phyloP scores from a whole-genome alignment of 2,113 vertebrate genomes.

The Megaptera novaeangliae region DNA sequence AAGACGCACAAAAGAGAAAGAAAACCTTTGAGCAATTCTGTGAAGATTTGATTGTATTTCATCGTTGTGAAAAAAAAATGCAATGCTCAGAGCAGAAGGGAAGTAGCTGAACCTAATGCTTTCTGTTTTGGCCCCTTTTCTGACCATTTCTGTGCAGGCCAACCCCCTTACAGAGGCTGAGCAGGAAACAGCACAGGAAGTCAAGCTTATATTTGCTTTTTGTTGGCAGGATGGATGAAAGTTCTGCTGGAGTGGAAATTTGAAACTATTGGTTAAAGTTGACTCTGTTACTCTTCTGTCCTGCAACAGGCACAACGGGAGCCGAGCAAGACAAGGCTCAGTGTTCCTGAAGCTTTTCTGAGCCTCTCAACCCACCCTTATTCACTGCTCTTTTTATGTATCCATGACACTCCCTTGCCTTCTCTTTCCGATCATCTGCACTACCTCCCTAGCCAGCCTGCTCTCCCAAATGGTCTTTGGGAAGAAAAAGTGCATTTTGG shows the following conservation, averaged over 20 bases:
- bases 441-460: background rate
- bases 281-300: background rate
- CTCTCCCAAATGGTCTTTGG: background rate
- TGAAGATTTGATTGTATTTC: background rate
- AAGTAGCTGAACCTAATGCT: background rate
- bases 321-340: background rate
- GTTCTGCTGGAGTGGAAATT: background rate
- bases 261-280: background rate
- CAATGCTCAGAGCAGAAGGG: background rate
- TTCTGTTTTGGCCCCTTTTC: background rate
- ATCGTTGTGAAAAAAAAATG: rapidly evolving
- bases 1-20: background rate
- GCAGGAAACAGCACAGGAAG: conserved; percentile 33
- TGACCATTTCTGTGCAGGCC: background rate
- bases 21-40: background rate
- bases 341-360: background rate
- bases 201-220: background rate
- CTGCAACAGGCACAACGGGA: background rate
- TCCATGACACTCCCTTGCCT: background rate
- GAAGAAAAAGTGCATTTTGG: background rate
- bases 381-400: background rate
- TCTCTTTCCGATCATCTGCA: background rate
- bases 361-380: background rate
- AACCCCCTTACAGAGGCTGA: background rate
- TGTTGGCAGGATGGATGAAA: background rate